Evolutionary conservation across 1,140 invertebrate species (phyloP).

Genomic region (Planococcus citri): DNA sequence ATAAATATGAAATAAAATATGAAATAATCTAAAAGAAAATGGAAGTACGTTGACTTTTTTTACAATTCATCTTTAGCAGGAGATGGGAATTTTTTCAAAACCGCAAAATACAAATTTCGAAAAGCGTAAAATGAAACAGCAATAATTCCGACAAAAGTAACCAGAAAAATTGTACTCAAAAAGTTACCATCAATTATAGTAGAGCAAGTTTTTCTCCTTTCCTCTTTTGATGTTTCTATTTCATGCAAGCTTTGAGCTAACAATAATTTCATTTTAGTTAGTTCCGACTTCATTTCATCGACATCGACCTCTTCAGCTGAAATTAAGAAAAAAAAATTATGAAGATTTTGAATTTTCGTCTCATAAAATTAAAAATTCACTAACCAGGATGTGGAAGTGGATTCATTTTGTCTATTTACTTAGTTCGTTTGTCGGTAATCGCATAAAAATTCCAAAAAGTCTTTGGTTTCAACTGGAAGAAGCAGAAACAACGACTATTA

Average conservation of each 20-base stretch:
- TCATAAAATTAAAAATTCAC: not conserved
- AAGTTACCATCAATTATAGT: slow-evolving; percentile 61
- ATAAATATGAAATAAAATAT: not conserved
- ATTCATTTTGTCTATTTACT: not conserved
- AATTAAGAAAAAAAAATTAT: not conserved
- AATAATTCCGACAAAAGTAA: slow-evolving; percentile 59
- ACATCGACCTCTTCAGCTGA: slow-evolving; percentile 47
- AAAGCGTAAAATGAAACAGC: slow-evolving; percentile 69
- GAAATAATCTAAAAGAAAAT: not conserved
- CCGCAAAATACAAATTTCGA: slow-evolving; percentile 65
- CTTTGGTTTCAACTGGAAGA: not conserved
- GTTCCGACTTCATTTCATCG: slow-evolving; percentile 57
- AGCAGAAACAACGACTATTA: not conserved
- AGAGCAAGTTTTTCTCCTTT: slow-evolving; percentile 27
- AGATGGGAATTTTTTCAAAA: slow-evolving; percentile 61
- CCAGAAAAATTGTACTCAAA: slow-evolving; percentile 61
- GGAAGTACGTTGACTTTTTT: not conserved
- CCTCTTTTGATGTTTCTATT: slow-evolving; percentile 16
- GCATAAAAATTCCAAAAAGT: not conserved
- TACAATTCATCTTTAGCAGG: not conserved
- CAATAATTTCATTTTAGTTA: slow-evolving; percentile 62
- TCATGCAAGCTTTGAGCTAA: slow-evolving; percentile 57
- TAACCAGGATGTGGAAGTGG: not conserved
- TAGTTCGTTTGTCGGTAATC: not conserved
- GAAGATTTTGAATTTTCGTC: not conserved